Evolutionary conservation across 2,888 invertebrate species (phyloP).

Genomic region (Poecilus cupreus): DNA sequence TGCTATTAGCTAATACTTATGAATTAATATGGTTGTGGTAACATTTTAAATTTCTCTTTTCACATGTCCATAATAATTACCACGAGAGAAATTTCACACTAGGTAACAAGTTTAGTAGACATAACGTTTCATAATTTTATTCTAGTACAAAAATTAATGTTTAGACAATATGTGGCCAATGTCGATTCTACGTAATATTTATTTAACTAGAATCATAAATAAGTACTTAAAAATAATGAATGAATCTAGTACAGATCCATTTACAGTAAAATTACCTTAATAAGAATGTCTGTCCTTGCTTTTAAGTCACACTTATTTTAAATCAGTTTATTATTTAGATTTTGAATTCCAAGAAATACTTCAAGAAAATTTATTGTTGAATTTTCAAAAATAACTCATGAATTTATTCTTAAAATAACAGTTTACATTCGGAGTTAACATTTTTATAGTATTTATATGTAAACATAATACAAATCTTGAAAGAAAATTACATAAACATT

Average conservation of each 20-base stretch:
- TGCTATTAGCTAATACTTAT: not conserved
- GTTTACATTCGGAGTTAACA: not conserved
- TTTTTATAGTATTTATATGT: constrained; percentile 1
- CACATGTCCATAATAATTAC: not conserved
- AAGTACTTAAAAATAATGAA: not conserved
- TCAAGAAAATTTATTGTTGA: not conserved
- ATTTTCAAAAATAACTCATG: not conserved
- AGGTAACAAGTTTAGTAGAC: too few species aligned
- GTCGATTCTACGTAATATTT: not conserved
- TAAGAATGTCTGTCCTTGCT: constrained; percentile 4
- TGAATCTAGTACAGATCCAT: constrained; percentile 5
- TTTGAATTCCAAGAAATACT: constrained; percentile 4
- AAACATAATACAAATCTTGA: not conserved
- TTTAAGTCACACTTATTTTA: not conserved
- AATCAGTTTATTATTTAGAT: constrained; percentile 1
- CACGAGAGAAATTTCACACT: too few species aligned
- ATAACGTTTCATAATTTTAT: too few species aligned
- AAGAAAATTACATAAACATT: constrained; percentile 1
- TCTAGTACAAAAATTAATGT: too few species aligned
- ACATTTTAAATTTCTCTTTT: not conserved
- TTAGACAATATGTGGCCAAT: too few species aligned
- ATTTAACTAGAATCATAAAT: too few species aligned
- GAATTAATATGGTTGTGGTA: not conserved
- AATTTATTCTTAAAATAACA: constrained; percentile 1
- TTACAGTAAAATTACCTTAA: constrained; percentile 18